Conservation (phyloP, 2,797 vertebrate species). For the Periophthalmus magnuspinnatus region DNA sequence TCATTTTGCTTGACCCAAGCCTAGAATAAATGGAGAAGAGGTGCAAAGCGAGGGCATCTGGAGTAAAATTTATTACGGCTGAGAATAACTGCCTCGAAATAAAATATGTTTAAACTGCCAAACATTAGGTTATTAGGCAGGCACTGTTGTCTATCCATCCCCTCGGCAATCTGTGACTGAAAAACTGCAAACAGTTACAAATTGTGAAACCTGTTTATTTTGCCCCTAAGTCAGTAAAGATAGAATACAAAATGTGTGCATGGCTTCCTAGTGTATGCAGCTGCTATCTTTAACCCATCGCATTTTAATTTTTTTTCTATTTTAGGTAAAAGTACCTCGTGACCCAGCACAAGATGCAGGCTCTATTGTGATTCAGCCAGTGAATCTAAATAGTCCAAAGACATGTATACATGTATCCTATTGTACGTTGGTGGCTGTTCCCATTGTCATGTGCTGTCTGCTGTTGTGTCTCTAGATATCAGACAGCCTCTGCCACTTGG, state of each 20-base stretch:
- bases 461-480: conserved; percentile 87
- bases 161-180: too few species aligned
- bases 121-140: too few species aligned
- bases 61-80: too few species aligned
- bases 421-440: not conserved
- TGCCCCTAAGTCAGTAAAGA: too few species aligned
- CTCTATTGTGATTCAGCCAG: not conserved
- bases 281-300: not conserved
- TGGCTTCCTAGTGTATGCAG: too few species aligned
- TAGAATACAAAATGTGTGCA: too few species aligned
- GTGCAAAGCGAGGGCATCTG: not conserved
- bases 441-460: conserved; percentile 71
- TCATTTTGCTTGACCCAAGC: not conserved
- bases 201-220: too few species aligned
- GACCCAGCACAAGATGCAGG: not conserved
- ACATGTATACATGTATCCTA: not conserved
- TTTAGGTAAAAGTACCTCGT: not conserved
- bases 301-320: not conserved
- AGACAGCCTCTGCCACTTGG: conserved; percentile 89
- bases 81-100: too few species aligned
- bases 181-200: too few species aligned
- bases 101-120: too few species aligned
- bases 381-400: too few species aligned
- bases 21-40: not conserved
- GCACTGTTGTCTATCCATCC: too few species aligned